Evolutionary conservation across 2,113 vertebrate species (phyloP).

Genomic region (Micromys minutus): DNA sequence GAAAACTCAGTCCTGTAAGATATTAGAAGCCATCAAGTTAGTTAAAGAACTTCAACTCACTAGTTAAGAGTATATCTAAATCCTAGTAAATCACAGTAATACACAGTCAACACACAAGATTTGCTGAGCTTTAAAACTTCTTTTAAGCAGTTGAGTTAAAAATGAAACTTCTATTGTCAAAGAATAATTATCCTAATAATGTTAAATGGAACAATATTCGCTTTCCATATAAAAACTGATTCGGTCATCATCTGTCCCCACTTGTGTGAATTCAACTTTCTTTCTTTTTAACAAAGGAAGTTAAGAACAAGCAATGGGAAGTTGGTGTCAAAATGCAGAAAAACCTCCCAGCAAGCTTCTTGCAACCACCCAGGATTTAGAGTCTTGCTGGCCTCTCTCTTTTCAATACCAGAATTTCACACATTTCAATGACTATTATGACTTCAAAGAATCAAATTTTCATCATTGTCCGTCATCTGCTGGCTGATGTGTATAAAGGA

Average conservation of each 20-base stretch:
- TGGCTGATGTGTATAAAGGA: constrained; percentile 94
- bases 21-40: constrained; percentile 30
- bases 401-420: constrained; percentile 98
- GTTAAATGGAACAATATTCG: constrained; percentile 62
- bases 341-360: constrained; percentile 95
- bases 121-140: constrained; percentile 42
- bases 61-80: constrained; percentile 23
- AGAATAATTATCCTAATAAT: constrained; percentile 17
- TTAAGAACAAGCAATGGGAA: constrained; percentile 94
- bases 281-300: constrained; percentile 87
- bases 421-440: constrained; percentile 99
- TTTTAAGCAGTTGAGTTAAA: constrained; percentile 51
- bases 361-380: constrained; percentile 94
- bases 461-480: constrained; percentile 97
- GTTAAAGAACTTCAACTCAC: constrained; percentile 41
- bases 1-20: not conserved
- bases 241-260: constrained; percentile 79
- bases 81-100: constrained; percentile 30
- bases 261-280: constrained; percentile 77
- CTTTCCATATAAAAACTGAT: constrained; percentile 79
- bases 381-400: constrained; percentile 90
- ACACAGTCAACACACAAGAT: not conserved
- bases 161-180: constrained; percentile 46
- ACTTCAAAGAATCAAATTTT: constrained; percentile 99
- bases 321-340: constrained; percentile 94